Evolutionary conservation across 1,140 invertebrate species (phyloP).

Genomic region (Cotesia vestalis): DNA sequence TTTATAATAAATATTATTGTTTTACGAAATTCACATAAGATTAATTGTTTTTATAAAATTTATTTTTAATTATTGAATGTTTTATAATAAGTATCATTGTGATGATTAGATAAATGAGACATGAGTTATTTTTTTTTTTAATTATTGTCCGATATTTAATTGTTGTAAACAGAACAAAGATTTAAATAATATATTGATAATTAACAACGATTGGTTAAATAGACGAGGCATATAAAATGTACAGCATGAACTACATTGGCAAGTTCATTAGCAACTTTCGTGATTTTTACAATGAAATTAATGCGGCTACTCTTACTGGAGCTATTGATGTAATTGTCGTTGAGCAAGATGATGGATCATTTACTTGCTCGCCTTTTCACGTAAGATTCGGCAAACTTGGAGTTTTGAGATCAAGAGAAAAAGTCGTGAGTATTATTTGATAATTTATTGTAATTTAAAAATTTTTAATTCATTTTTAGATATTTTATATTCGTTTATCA

Average conservation of each 20-base stretch:
- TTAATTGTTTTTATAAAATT: too few species aligned
- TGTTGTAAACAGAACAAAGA: too few species aligned
- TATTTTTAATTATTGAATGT: too few species aligned
- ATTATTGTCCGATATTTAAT: too few species aligned
- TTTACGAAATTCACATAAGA: too few species aligned
- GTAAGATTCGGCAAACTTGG: constrained; percentile 99
- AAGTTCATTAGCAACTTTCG: constrained; percentile 89
- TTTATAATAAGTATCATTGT: too few species aligned
- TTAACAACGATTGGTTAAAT: constrained; percentile 14
- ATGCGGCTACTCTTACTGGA: constrained; percentile 95
- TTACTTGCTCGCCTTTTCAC: constrained; percentile 96
- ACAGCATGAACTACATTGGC: constrained; percentile 81
- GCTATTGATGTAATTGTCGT: constrained; percentile 99
- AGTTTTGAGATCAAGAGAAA: constrained; percentile 92
- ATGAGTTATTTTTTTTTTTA: too few species aligned
- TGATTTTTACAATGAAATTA: constrained; percentile 98
- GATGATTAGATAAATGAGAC: too few species aligned
- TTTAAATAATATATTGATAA: neutral
- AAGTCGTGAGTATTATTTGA: constrained; percentile 80
- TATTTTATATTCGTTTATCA: neutral
- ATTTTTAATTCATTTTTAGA: neutral
- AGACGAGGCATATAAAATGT: constrained; percentile 51
- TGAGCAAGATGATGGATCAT: constrained; percentile 94
- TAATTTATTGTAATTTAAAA: constrained; percentile 5
- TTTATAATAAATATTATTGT: too few species aligned